These are phyloP conservation scores for Asarcornis scutulata DNA, from an alignment of 2,113 vertebrate genomes.

Conservation along the genomic window DNA sequence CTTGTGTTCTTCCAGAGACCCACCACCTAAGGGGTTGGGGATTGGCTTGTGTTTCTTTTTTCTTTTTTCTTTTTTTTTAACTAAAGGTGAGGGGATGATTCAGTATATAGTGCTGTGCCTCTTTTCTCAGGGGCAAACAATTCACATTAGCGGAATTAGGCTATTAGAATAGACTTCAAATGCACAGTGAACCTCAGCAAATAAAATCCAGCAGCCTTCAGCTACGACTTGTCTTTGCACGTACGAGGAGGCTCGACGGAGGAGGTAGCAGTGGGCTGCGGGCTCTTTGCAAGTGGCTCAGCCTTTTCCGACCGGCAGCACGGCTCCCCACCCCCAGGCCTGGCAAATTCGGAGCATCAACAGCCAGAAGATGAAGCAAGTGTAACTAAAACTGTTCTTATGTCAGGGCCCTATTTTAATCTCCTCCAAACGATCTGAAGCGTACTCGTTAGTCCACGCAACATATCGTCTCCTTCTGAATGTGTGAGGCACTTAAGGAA, in stretches of 20 bases:
- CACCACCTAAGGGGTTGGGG: slow-evolving; percentile 58
- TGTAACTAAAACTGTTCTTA: slow-evolving; percentile 49
- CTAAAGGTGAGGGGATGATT: slow-evolving; percentile 68
- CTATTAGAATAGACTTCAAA: slow-evolving; percentile 34
- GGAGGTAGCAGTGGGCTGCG: not conserved
- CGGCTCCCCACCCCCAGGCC: not conserved
- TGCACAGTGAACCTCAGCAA: slow-evolving; percentile 6
- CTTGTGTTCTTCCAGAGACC: slow-evolving; percentile 56
- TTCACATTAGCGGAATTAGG: slow-evolving; percentile 11
- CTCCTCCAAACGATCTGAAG: not conserved
- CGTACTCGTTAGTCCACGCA: not conserved
- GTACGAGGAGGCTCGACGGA: not conserved
- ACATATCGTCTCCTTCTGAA: not conserved
- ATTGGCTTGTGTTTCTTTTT: not conserved
- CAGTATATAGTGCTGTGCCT: not conserved
- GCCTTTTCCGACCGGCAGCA: not conserved
- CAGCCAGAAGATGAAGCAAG: slow-evolving; percentile 41
- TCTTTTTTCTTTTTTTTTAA: slow-evolving; percentile 45
- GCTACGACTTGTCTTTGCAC: slow-evolving; percentile 22
- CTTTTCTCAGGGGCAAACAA: slow-evolving; percentile 37
- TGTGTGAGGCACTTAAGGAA: slow-evolving; percentile 66
- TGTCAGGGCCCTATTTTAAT: slow-evolving; percentile 40
- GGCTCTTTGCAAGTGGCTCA: not conserved
- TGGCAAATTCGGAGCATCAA: slow-evolving; percentile 6
- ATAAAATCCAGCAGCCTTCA: slow-evolving; percentile 19